Conservation (phyloP, 2,888 invertebrate genomes). For the Phoenoteleia sp. region DNA sequence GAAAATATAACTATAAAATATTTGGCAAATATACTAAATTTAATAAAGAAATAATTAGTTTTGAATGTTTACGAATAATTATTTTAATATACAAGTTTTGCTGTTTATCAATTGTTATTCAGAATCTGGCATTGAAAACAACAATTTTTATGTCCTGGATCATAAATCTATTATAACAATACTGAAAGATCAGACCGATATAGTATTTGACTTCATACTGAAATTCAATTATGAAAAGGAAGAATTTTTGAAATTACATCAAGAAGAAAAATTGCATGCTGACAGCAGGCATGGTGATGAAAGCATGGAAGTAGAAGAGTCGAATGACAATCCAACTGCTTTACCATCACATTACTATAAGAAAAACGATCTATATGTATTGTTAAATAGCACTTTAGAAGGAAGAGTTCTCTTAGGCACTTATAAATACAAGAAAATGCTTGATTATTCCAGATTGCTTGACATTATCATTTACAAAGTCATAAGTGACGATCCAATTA, state of each 20-base stretch:
- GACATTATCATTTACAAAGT: background rate
- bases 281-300: background rate
- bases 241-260: background rate
- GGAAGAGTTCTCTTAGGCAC: conserved; percentile 4
- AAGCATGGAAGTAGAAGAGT: background rate
- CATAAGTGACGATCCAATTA: conserved; percentile 1
- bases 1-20: too few species aligned
- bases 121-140: background rate
- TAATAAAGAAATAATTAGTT: too few species aligned
- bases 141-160: background rate
- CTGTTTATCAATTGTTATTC: background rate
- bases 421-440: background rate
- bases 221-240: background rate
- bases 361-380: background rate
- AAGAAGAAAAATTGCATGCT: background rate
- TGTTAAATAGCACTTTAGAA: conserved; percentile 13
- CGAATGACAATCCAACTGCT: background rate
- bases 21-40: too few species aligned
- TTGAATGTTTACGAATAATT: too few species aligned
- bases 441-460: background rate
- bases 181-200: background rate
- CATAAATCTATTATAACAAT: background rate
- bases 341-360: background rate
- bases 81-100: too few species aligned
- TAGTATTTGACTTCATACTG: background rate